Conservation (phyloP, 2,888 invertebrate genomes). For the Cecidostiba fungosa region DNA sequence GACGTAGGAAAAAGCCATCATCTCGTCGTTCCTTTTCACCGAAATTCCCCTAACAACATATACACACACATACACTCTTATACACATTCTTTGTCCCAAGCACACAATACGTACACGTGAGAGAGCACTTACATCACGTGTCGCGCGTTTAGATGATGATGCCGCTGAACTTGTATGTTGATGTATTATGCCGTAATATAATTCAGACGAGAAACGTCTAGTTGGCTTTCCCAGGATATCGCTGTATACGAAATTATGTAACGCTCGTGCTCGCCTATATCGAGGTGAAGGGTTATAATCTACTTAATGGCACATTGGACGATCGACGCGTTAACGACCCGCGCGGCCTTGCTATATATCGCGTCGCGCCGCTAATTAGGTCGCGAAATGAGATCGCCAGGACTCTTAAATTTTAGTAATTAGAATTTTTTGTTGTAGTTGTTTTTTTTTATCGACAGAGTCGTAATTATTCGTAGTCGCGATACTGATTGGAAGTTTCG, state of each 20-base stretch:
- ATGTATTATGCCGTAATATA: background rate
- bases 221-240: background rate
- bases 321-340: constrained; percentile 26
- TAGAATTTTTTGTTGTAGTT: background rate
- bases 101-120: background rate
- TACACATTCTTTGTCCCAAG: no score
- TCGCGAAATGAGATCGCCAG: constrained; percentile 2
- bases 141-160: background rate
- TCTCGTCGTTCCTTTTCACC: background rate
- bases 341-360: background rate
- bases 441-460: background rate
- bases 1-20: background rate
- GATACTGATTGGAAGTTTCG: background rate
- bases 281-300: background rate
- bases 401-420: constrained; percentile 14
- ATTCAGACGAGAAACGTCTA: background rate
- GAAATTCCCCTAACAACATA: background rate
- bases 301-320: constrained; percentile 15
- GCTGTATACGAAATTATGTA: background rate
- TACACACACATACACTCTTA: no score
- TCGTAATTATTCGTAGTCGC: background rate
- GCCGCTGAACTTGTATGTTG: background rate
- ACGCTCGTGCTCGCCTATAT: background rate
- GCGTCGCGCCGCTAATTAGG: background rate
- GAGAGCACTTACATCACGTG: background rate